Evolutionary conservation across 2,797 vertebrate genomes (phyloP).

Genomic region (Hydrophis major): DNA sequence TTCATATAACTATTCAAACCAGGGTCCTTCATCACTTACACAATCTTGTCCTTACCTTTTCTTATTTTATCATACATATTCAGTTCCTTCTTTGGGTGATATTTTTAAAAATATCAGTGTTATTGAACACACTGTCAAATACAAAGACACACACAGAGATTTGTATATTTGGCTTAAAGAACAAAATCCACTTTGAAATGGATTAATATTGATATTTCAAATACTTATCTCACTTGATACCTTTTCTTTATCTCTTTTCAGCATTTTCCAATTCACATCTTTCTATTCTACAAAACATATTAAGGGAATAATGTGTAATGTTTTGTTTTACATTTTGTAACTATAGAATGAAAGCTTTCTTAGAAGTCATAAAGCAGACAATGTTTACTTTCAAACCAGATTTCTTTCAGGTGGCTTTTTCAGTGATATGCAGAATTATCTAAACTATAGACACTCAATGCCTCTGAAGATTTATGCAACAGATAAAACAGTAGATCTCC

Average conservation of each 20-base stretch:
- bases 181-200: constrained; percentile 1
- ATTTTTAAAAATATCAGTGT: neutral
- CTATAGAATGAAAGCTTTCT: neutral
- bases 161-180: neutral
- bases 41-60: neutral
- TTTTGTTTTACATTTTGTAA: constrained; percentile 19
- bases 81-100: neutral
- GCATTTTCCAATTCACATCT: neutral
- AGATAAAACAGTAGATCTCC: neutral
- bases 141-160: neutral
- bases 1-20: neutral
- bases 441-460: constrained; percentile 9
- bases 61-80: neutral
- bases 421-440: neutral
- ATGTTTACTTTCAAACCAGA: neutral
- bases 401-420: constrained; percentile 25
- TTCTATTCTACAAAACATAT: neutral
- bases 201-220: constrained; percentile 21
- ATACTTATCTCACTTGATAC: neutral
- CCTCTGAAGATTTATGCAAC: constrained; percentile 6
- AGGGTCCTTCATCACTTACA: neutral
- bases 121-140: neutral
- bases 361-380: constrained; percentile 24
- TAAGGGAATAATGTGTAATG: neutral
- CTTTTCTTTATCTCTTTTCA: neutral